phyloP scores from a whole-genome alignment of 2,888 invertebrate genomes.

The Lasioglossum villosulum region DNA sequence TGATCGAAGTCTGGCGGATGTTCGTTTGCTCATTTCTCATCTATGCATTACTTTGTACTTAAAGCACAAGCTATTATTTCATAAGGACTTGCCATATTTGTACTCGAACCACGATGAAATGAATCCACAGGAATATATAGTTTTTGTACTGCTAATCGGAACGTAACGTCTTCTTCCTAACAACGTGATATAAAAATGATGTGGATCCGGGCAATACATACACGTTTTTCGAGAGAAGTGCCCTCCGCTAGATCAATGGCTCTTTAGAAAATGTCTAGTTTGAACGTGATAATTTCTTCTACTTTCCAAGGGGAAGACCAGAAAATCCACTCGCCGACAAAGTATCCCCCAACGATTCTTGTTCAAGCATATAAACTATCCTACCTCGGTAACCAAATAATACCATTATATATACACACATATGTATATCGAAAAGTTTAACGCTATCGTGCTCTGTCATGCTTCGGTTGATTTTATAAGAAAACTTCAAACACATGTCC shows the following conservation, averaged over 20 bases:
- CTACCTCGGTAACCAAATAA: constrained; percentile 26
- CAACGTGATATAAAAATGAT: constrained; percentile 8
- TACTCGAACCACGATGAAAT: neutral
- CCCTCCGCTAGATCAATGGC: constrained; percentile 6
- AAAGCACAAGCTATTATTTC: constrained; percentile 11
- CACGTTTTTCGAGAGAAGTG: constrained; percentile 17
- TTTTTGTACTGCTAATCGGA: neutral
- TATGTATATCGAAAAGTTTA: neutral
- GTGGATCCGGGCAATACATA: constrained; percentile 41
- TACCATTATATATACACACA: neutral
- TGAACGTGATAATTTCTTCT: constrained; percentile 2
- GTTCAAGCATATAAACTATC: constrained; percentile 20
- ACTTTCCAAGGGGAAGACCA: constrained; percentile 40
- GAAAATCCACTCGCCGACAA: constrained; percentile 11
- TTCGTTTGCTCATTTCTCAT: constrained; percentile 2
- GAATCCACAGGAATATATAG: neutral
- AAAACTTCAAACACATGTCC: constrained; percentile 2
- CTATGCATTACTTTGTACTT: neutral
- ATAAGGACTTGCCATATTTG: neutral
- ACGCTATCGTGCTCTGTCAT: constrained; percentile 36
- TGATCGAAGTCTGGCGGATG: constrained; percentile 14
- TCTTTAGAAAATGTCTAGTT: constrained; percentile 24
- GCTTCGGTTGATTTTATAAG: constrained; percentile 14
- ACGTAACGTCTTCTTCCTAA: constrained; percentile 18
- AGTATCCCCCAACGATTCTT: neutral